These are phyloP conservation scores for Saccostrea cuccullata DNA, from an alignment of 1,140 invertebrate genomes.

Conservation along the genomic window DNA sequence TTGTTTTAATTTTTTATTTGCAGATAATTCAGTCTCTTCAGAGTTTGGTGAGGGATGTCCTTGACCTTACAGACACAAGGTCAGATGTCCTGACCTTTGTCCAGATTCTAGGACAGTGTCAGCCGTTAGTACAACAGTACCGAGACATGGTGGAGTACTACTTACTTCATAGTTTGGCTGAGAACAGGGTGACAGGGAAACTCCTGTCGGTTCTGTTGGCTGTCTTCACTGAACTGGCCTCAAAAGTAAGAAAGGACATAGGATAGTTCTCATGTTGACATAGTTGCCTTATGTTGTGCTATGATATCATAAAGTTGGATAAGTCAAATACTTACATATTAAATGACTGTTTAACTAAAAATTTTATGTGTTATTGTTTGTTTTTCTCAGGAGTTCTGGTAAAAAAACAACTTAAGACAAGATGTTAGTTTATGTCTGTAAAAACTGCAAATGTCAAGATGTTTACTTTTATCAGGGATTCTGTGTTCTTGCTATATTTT, in stretches of 20 bases:
- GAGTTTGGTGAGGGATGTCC: constrained; percentile 43
- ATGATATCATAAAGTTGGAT: no score
- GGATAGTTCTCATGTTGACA: no score
- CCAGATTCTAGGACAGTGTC: constrained; percentile 55
- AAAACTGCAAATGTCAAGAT: no score
- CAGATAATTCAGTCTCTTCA: constrained; percentile 53
- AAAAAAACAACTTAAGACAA: no score
- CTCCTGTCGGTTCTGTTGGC: constrained; percentile 89
- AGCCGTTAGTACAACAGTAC: constrained; percentile 89
- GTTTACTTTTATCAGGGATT: no score
- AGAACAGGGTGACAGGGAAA: constrained; percentile 89
- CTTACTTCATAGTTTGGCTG: constrained; percentile 86
- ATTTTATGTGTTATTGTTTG: no score
- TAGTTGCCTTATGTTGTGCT: no score
- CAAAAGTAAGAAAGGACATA: constrained; percentile 82
- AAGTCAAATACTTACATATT: no score
- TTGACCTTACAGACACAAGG: constrained; percentile 24
- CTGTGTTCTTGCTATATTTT: neutral
- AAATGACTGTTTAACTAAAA: no score
- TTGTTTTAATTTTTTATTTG: neutral
- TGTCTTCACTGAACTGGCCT: constrained; percentile 90
- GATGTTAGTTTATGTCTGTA: no score
- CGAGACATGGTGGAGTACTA: constrained; percentile 87
- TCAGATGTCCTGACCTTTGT: constrained; percentile 30
- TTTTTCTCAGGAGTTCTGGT: no score